Evolutionary conservation across 2,113 vertebrate genomes (phyloP).

Genomic region (Sinocyclocheilus anophthalmus): DNA sequence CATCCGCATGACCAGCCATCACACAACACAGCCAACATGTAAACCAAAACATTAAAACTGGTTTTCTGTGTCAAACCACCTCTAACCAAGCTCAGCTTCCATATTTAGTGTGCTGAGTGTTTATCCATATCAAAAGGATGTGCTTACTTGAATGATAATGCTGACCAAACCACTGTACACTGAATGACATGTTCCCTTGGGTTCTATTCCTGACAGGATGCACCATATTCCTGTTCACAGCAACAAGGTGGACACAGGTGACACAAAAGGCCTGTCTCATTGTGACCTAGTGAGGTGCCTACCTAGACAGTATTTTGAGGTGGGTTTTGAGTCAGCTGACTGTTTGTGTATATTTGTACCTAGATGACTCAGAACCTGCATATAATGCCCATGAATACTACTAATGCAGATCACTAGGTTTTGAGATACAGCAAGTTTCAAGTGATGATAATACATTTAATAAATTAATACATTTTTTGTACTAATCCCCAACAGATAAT

Average conservation of each 20-base stretch:
- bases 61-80: not conserved
- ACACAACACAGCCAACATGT: constrained; percentile 3
- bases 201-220: constrained; percentile 31
- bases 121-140: not conserved
- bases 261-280: not conserved
- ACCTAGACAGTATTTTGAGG: not conserved
- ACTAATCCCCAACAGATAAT: not conserved
- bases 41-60: constrained; percentile 18
- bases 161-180: constrained; percentile 9
- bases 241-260: not conserved
- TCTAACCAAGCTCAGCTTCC: constrained; percentile 1
- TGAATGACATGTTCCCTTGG: constrained; percentile 12
- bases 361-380: not conserved
- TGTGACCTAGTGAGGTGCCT: not conserved
- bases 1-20: not conserved
- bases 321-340: not conserved
- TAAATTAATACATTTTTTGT: not conserved
- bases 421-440: not conserved
- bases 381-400: not conserved
- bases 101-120: not conserved
- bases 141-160: constrained; percentile 1
- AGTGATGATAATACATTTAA: not conserved
- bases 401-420: not conserved
- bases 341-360: not conserved
- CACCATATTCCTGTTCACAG: constrained; percentile 23